phyloP scores from a whole-genome alignment of 2,888 invertebrate species.

The Brassicogethes aeneus region DNA sequence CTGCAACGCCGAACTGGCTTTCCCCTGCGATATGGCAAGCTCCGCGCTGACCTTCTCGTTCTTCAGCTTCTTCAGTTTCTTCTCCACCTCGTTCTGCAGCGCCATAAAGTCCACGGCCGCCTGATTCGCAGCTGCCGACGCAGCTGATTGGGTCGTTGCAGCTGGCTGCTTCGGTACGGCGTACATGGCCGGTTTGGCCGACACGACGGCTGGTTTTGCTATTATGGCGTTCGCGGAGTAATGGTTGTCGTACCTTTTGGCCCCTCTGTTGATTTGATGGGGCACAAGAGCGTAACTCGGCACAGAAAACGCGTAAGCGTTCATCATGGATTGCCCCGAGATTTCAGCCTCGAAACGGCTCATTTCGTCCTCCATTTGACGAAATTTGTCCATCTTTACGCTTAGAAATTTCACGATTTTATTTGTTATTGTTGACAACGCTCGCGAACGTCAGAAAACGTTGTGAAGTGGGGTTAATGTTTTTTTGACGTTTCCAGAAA shows the following conservation, averaged over 20 bases:
- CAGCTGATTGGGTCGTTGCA: constrained; percentile 21
- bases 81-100: constrained; percentile 48
- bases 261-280: constrained; percentile 47
- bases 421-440: too few relatives aligned
- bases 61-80: constrained; percentile 53
- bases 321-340: constrained; percentile 57
- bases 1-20: constrained; percentile 49
- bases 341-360: constrained; percentile 87
- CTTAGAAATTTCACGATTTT: neutral
- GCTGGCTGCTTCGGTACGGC: constrained; percentile 41
- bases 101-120: constrained; percentile 44
- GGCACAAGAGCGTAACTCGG: constrained; percentile 56
- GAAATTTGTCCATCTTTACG: constrained; percentile 45
- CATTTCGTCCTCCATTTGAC: constrained; percentile 88
- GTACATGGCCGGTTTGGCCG: constrained; percentile 62
- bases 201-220: constrained; percentile 53
- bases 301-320: constrained; percentile 45
- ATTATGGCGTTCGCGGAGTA: constrained; percentile 29
- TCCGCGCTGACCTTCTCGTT: constrained; percentile 58
- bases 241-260: constrained; percentile 34
- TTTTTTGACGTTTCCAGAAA: too few relatives aligned
- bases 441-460: too few relatives aligned
- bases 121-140: constrained; percentile 12
- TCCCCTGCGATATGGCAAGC: constrained; percentile 54
- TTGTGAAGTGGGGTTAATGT: too few relatives aligned